A percentile compares a stretch with the other conserved stretches of the same genome.
Evolutionary conservation across 37 sponge, comb jelly and placozoan genomes (phyloP).

Genomic region (Crambe crambe): DNA sequence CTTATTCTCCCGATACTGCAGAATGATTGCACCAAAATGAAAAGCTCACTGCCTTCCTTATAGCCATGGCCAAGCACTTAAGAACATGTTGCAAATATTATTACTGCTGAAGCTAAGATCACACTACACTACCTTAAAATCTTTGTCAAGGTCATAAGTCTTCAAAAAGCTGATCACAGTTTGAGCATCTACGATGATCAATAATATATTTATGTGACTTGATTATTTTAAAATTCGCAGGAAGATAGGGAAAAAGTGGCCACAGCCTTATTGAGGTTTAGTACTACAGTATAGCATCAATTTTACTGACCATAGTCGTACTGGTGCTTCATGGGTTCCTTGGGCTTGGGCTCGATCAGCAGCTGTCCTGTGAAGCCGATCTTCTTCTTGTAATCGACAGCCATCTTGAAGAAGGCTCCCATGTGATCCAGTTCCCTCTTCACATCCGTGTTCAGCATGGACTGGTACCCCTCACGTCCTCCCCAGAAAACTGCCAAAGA

Average conservation of each 20-base stretch:
- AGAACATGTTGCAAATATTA: too few species aligned
- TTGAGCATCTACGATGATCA: slow-evolving; percentile 56
- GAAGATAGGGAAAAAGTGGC: slow-evolving; percentile 48
- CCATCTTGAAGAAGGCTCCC: slow-evolving; percentile 73
- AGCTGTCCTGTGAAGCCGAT: slow-evolving; percentile 78
- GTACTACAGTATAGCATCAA: not conserved
- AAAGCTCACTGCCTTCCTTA: too few species aligned
- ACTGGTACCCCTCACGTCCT: slow-evolving; percentile 77
- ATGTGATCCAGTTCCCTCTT: slow-evolving; percentile 73
- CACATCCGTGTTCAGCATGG: slow-evolving; percentile 68
- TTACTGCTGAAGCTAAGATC: too few species aligned
- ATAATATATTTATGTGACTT: not conserved
- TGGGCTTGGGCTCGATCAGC: slow-evolving; percentile 75
- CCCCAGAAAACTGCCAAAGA: slow-evolving; percentile 67
- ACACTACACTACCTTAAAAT: slow-evolving; percentile 79
- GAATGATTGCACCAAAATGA: too few species aligned
- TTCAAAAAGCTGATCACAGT: slow-evolving; percentile 72
- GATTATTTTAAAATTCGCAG: slow-evolving; percentile 51
- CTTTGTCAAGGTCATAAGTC: slow-evolving; percentile 52
- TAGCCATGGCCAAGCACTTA: too few species aligned
- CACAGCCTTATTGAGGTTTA: slow-evolving; percentile 37
- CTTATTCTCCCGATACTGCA: too few species aligned
- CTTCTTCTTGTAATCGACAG: slow-evolving; percentile 67
- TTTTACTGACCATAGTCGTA: slow-evolving; percentile 68
- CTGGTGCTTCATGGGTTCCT: slow-evolving; percentile 79